Percentiles rank a stretch among this genome's conserved stretches.
phyloP scores from a whole-genome alignment of 1,140 invertebrate species.

The Macrosteles quadrilineatus region DNA sequence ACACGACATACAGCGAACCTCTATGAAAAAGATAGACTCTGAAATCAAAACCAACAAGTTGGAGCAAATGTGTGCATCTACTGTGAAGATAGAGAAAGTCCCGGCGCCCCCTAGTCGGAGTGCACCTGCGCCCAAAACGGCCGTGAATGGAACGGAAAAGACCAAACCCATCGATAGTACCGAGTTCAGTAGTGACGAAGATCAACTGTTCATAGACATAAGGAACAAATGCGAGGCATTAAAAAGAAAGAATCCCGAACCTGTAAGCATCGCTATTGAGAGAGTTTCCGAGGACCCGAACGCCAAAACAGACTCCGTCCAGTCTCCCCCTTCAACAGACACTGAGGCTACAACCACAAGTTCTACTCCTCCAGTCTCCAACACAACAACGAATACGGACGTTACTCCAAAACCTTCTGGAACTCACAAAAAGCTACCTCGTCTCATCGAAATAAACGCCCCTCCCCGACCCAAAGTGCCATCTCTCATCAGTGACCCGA shows the following conservation, averaged over 20 bases:
- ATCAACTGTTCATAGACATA: slow-evolving; percentile 16
- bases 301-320: neutral
- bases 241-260: slow-evolving; percentile 11
- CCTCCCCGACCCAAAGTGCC: slow-evolving; percentile 22
- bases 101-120: neutral
- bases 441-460: slow-evolving; percentile 31
- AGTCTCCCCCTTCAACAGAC: neutral
- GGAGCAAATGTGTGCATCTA: slow-evolving; percentile 26
- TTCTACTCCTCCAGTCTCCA: no score
- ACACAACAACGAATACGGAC: neutral
- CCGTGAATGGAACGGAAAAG: neutral
- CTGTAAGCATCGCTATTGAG: neutral
- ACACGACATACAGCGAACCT: slow-evolving; percentile 1
- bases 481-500: neutral
- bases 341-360: no score
- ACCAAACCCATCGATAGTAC: neutral
- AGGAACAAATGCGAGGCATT: slow-evolving; percentile 18
- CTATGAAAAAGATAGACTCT: slow-evolving; percentile 4
- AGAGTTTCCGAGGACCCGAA: slow-evolving; percentile 1
- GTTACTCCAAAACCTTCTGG: slow-evolving; percentile 1
- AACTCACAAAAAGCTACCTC: slow-evolving; percentile 27
- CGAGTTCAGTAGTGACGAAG: slow-evolving; percentile 1
- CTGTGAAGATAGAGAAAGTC: slow-evolving; percentile 31
- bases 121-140: neutral
- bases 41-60: slow-evolving; percentile 28